phyloP scores from a whole-genome alignment of 2,888 invertebrate genomes.

The Drosophila pseudotalamancana region DNA sequence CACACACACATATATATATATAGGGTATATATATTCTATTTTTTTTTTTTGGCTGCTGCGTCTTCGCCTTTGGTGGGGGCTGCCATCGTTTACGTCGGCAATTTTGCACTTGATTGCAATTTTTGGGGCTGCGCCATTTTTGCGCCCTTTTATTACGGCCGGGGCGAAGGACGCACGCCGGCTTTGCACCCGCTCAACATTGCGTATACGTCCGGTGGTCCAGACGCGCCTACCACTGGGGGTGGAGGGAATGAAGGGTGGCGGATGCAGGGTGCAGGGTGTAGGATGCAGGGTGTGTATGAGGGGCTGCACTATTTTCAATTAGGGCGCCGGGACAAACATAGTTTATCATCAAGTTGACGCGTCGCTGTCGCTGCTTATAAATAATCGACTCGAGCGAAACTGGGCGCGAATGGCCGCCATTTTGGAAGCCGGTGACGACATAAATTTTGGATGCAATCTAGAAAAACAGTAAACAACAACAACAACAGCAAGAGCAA shows the following conservation, averaged over 20 bases:
- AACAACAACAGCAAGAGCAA: conserved; percentile 10
- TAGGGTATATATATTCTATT: neutral
- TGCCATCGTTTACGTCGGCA: conserved; percentile 81
- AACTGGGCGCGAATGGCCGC: conserved; percentile 60
- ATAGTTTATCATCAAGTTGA: conserved; percentile 80
- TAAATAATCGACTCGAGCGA: conserved; percentile 75
- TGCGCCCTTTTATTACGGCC: conserved; percentile 48
- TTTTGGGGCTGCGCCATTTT: conserved; percentile 77
- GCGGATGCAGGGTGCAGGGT: neutral
- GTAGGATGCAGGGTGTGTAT: neutral
- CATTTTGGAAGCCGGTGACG: conserved; percentile 73
- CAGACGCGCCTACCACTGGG: conserved; percentile 34
- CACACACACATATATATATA: no score
- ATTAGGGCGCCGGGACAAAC: conserved; percentile 78
- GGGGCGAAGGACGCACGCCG: conserved; percentile 16
- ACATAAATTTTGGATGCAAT: conserved; percentile 82
- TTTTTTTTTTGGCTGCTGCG: conserved; percentile 7
- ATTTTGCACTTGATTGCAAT: conserved; percentile 83
- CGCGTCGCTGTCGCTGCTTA: conserved; percentile 79
- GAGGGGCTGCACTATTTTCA: conserved; percentile 69
- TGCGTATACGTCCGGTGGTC: conserved; percentile 77
- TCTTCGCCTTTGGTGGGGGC: conserved; percentile 6
- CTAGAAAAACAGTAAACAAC: conserved; percentile 45
- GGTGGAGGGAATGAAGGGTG: no score
- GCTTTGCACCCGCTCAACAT: conserved; percentile 42